Evolutionary conservation across 2,888 invertebrate genomes (phyloP), one percentile per base, ranked within the genome.

Genomic region (Plagodis pulveraria): DNA sequence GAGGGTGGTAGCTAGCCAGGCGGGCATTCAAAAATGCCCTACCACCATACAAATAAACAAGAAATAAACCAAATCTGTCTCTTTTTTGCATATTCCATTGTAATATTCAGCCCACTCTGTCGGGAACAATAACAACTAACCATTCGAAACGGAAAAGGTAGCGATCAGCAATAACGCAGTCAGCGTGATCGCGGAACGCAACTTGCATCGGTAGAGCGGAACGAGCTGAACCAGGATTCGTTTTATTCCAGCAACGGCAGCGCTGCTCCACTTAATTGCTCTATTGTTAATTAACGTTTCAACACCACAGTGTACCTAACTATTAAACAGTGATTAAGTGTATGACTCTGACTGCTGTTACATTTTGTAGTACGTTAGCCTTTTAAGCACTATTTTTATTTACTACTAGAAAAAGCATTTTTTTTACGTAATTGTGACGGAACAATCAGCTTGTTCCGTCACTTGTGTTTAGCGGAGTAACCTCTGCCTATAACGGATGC

Each of bases 261-360:
- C 85, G 82, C 76, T 78, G 76, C 80, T 76, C 79, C 85, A 86
- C 85, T 91, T 91, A 92, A 91, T 92, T 92, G 89, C 87, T 87
- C 90, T 88, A 91, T 92, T 92, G 91, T 91, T 91, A 91, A 91
- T 92, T 91, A 89, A 89, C 90, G 85, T 88, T 90, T 87, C 87
- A 87, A 79, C 83, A 63, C 55, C 56, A 50, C 64, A 40, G 22
- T 55, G 55, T 49, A 40, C 40, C 10, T 40, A 42, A 62, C 59
- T 60, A 53, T 63, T 54, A 46, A 51, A 60, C 47, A 54, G 61
- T 42, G 53, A 46, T 53, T 54, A 42, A 50, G 46, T 47, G 52
- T 57, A 49, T 44, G 32, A 10, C 5, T 44, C 43, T 32, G 9
- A 32, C 35, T 34, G 6, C 40, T 40, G 10, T 40, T 8, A 40